Percentiles rank a stretch among this genome's conserved stretches.
Evolutionary conservation across 2,888 invertebrate genomes (phyloP).

Genomic region (Tyria jacobaeae): DNA sequence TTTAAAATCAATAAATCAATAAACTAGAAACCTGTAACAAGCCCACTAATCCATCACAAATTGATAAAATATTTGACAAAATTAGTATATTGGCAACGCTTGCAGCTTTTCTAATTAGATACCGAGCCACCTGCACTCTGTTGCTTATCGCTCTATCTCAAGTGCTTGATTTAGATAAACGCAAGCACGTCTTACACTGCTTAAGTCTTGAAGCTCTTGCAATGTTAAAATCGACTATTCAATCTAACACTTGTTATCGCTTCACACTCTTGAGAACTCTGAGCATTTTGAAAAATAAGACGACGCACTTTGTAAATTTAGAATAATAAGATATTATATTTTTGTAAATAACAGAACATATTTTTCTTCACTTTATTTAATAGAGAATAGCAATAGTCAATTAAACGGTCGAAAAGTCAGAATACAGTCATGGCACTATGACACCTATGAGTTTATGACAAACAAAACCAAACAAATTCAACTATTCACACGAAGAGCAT

Average conservation of each 20-base stretch:
- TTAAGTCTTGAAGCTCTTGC: slow-evolving; percentile 38
- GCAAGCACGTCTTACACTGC: slow-evolving; percentile 27
- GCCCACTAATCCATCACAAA: slow-evolving; percentile 10
- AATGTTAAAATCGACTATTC: slow-evolving; percentile 46
- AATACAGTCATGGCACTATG: too few species aligned
- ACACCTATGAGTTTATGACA: neutral
- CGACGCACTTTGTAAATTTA: slow-evolving; percentile 5
- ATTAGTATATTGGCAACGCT: slow-evolving; percentile 13
- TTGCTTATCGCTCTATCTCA: slow-evolving; percentile 46
- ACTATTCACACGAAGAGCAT: too few species aligned
- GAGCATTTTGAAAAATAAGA: slow-evolving; percentile 25
- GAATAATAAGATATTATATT: neutral
- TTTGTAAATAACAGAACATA: neutral
- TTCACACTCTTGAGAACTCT: slow-evolving; percentile 42
- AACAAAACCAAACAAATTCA: neutral
- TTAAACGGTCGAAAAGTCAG: too few species aligned
- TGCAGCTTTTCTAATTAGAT: slow-evolving; percentile 24
- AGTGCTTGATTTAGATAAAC: slow-evolving; percentile 53
- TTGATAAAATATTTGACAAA: slow-evolving; percentile 6
- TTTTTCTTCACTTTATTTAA: too few species aligned
- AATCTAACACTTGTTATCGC: slow-evolving; percentile 40
- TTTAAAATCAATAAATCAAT: neutral
- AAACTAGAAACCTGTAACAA: slow-evolving; percentile 6
- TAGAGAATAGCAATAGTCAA: too few species aligned
- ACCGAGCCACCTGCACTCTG: slow-evolving; percentile 24